Percentiles rank a stretch among this genome's conserved stretches.
Evolutionary conservation across 2,888 invertebrate species (phyloP).

Genomic region (Nemapogon koenigi): DNA sequence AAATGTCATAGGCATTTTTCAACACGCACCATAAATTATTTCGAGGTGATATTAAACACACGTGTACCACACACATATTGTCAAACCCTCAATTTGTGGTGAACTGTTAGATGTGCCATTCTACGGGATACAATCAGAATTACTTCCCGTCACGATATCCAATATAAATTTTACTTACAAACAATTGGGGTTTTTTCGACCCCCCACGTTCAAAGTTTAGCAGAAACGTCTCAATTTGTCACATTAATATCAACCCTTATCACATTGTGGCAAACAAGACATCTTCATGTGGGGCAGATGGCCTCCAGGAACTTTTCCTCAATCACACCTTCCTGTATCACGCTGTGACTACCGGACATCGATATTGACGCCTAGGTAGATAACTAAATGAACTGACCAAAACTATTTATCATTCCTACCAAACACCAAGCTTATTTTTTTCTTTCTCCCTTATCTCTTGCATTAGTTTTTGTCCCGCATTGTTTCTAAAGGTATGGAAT

Average conservation of each 20-base stretch:
- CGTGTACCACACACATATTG: too few relatives aligned
- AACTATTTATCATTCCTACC: constrained; percentile 44
- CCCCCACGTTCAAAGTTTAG: constrained; percentile 29
- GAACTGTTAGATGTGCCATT: too few relatives aligned
- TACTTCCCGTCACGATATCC: constrained; percentile 8
- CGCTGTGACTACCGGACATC: constrained; percentile 49
- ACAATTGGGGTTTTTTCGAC: constrained; percentile 21
- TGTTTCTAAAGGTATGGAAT: constrained; percentile 36
- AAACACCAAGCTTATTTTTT: constrained; percentile 44
- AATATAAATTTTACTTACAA: neutral
- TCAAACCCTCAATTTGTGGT: too few relatives aligned
- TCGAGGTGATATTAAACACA: too few relatives aligned
- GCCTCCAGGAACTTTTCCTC: constrained; percentile 28
- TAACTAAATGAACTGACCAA: constrained; percentile 15
- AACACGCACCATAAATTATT: too few relatives aligned
- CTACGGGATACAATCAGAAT: neutral
- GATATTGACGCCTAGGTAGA: constrained; percentile 45
- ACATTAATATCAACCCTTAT: constrained; percentile 36
- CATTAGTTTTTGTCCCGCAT: constrained; percentile 42
- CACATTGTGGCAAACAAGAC: constrained; percentile 39
- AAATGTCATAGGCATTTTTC: neutral
- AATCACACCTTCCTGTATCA: constrained; percentile 53
- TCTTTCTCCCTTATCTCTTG: constrained; percentile 49
- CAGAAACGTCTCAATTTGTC: constrained; percentile 41
- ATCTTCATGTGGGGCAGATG: constrained; percentile 48